Percentiles rank a stretch among this genome's conserved stretches.
Evolutionary conservation across 2,113 vertebrate species (phyloP).

Genomic region (Pelmatolapia mariae): DNA sequence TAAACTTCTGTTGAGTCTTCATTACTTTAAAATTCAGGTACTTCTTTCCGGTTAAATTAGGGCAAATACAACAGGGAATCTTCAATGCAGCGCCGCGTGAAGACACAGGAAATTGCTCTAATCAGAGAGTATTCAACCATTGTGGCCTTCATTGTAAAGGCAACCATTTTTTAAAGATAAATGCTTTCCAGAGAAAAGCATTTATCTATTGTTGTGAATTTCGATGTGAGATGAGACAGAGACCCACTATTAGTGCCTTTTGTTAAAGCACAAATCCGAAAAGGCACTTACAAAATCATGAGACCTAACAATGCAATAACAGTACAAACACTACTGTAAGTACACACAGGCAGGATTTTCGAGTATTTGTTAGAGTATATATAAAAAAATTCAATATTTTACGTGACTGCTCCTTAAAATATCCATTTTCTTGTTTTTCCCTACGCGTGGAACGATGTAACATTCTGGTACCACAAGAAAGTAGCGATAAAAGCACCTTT

Average conservation of each 20-base stretch:
- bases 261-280: neutral
- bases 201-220: neutral
- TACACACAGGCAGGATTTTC: neutral
- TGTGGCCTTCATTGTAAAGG: neutral
- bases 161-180: neutral
- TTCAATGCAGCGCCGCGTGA: neutral
- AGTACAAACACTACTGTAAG: neutral
- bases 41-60: neutral
- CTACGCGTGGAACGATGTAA: rapidly evolving
- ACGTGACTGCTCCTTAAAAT: neutral
- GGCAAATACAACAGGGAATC: neutral
- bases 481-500: neutral
- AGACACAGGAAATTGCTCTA: neutral
- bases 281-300: neutral
- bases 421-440: neutral
- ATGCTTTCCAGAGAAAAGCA: neutral
- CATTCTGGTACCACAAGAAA: neutral
- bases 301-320: neutral
- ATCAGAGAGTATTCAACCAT: neutral
- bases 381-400: neutral
- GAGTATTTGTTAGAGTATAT: neutral
- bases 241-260: neutral
- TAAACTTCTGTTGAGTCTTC: neutral
- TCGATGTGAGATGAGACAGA: neutral
- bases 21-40: neutral